A percentile compares a stretch with the other conserved stretches of the same genome.
These are phyloP conservation scores for Heliconius eleuchia DNA, from an alignment of 1,140 invertebrate species.

Conservation along the genomic window DNA sequence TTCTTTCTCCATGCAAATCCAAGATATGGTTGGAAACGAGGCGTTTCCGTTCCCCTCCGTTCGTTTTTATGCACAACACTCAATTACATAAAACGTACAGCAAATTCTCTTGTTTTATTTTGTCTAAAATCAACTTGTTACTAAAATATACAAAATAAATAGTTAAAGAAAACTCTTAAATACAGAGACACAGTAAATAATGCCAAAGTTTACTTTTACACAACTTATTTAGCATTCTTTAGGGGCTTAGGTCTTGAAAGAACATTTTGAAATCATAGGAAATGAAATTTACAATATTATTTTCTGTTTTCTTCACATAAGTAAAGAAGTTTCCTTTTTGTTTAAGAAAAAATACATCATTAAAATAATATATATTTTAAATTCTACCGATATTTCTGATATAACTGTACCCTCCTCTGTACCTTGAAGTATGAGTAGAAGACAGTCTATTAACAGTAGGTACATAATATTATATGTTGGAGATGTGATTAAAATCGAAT, in stretches of 20 bases:
- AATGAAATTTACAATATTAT: not conserved
- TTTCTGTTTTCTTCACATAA: not conserved
- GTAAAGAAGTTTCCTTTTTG: too few species aligned
- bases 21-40: too few species aligned
- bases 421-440: too few species aligned
- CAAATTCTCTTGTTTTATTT: not conserved
- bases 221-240: slow-evolving; percentile 48
- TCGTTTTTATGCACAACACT: not conserved
- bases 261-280: not conserved
- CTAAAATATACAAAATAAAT: not conserved
- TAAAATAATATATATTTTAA: too few species aligned
- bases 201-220: slow-evolving; percentile 32
- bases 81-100: not conserved
- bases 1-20: too few species aligned
- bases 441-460: too few species aligned
- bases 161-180: not conserved
- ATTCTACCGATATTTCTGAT: too few species aligned
- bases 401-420: too few species aligned
- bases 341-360: too few species aligned
- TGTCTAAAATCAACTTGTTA: not conserved
- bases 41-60: too few species aligned
- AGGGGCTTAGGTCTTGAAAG: slow-evolving; percentile 21
- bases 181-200: not conserved
- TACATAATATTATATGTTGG: too few species aligned
- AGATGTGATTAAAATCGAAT: too few species aligned